Conservation (phyloP, 2,113 vertebrate species). For the Petroica traversi region DNA sequence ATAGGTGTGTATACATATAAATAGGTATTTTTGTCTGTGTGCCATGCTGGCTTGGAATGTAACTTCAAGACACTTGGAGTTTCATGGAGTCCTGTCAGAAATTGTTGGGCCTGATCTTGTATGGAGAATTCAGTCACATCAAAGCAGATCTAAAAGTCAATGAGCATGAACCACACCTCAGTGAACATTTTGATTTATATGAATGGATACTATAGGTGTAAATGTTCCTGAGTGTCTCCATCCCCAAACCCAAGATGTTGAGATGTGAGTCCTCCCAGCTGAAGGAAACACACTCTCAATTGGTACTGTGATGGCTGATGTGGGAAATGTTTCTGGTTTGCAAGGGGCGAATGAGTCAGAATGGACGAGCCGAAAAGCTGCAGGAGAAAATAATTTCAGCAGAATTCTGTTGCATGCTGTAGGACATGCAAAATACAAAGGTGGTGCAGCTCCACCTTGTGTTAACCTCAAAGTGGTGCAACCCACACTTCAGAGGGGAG, state of each 20-base stretch:
- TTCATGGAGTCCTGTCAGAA: not conserved
- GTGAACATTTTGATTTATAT: not conserved
- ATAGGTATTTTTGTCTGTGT: not conserved
- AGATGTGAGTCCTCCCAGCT: not conserved
- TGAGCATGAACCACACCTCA: not conserved
- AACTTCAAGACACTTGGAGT: not conserved
- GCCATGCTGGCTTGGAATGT: not conserved
- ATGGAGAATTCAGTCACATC: not conserved
- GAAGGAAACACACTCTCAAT: not conserved
- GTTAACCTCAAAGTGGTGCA: not conserved
- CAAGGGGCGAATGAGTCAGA: not conserved
- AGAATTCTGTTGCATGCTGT: not conserved
- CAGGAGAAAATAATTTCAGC: not conserved
- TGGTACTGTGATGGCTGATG: not conserved
- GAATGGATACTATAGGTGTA: not conserved
- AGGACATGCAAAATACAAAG: not conserved
- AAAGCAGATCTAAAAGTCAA: not conserved
- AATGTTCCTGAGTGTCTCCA: not conserved
- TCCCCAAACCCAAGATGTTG: not conserved
- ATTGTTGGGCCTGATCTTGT: not conserved
- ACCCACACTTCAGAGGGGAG: not conserved
- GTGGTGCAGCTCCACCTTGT: conserved; percentile 46
- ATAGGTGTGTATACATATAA: not conserved
- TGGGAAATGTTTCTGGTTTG: not conserved
- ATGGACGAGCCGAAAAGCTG: not conserved